A percentile compares a stretch with the other conserved stretches of the same genome.
Conservation (phyloP, 1,140 invertebrate genomes). For the Drosophila guanche region DNA sequence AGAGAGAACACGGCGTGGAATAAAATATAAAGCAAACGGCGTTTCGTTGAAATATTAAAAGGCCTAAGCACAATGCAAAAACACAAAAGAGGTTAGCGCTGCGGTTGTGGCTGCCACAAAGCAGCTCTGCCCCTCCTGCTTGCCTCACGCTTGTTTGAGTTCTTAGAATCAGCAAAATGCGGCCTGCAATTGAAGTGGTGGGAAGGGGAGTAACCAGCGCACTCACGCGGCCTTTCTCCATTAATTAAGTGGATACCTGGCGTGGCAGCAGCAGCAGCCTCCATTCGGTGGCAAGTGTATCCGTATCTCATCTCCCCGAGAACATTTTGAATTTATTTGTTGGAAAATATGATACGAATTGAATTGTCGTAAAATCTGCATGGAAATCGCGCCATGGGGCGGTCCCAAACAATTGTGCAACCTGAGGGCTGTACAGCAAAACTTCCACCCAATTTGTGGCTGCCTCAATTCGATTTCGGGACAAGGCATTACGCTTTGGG, state of each 20-base stretch:
- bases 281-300: conserved; percentile 5
- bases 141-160: too few species aligned
- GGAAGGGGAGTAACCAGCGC: not conserved
- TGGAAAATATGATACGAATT: conserved; percentile 10
- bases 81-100: conserved; percentile 52
- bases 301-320: not conserved
- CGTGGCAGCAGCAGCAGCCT: not conserved
- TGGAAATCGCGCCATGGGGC: not conserved
- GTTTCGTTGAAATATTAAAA: conserved; percentile 71
- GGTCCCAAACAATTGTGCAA: not conserved
- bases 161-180: too few species aligned
- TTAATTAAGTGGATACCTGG: conserved; percentile 58
- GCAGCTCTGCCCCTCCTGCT: too few species aligned
- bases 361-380: conserved; percentile 21
- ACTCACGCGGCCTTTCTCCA: conserved; percentile 22
- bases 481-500: conserved; percentile 1
- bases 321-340: too few species aligned
- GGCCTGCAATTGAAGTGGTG: too few species aligned
- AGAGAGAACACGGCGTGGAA: conserved; percentile 7
- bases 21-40: conserved; percentile 48
- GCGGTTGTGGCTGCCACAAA: conserved; percentile 36
- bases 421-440: not conserved
- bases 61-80: conserved; percentile 72
- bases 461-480: conserved; percentile 23
- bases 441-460: not conserved